Conservation (phyloP, 2,797 vertebrate species). For the Gymnothorax javanicus region DNA sequence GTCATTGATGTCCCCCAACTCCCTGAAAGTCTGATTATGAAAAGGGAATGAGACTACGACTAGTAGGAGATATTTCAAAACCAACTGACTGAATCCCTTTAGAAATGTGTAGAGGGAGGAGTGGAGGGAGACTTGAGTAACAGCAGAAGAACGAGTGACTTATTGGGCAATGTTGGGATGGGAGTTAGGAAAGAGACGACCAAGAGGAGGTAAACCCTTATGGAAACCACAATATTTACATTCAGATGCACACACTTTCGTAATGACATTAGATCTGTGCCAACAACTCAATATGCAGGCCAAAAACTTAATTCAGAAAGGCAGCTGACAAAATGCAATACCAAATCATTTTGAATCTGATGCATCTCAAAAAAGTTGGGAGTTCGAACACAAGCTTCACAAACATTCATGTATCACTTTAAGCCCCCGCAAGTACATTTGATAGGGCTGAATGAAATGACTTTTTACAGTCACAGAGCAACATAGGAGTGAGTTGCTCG, state of each 20-base stretch:
- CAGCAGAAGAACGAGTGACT: neutral
- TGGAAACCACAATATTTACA: conserved; percentile 20
- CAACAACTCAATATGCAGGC: neutral
- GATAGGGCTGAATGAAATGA: too few relatives aligned
- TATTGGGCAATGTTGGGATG: conserved; percentile 28
- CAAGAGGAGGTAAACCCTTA: conserved; percentile 14
- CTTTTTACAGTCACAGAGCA: too few relatives aligned
- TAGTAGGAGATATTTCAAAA: conserved; percentile 34
- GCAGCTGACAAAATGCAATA: too few relatives aligned
- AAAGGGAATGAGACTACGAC: neutral
- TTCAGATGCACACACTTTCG: neutral
- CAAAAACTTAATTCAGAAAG: neutral
- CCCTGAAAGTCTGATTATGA: conserved; percentile 53
- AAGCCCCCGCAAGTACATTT: too few relatives aligned
- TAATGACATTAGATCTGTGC: neutral
- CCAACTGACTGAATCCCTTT: neutral
- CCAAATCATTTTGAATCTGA: too few relatives aligned
- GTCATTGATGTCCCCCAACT: neutral
- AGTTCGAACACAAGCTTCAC: too few relatives aligned
- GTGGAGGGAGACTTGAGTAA: conserved; percentile 46
- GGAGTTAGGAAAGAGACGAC: conserved; percentile 44
- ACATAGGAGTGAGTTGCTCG: too few relatives aligned
- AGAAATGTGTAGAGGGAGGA: neutral
- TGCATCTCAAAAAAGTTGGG: too few relatives aligned
- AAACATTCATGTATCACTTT: too few relatives aligned